These are phyloP conservation scores for Phoxinus dragarum DNA, from an alignment of 2,797 vertebrate genomes.

Conservation along the genomic window DNA sequence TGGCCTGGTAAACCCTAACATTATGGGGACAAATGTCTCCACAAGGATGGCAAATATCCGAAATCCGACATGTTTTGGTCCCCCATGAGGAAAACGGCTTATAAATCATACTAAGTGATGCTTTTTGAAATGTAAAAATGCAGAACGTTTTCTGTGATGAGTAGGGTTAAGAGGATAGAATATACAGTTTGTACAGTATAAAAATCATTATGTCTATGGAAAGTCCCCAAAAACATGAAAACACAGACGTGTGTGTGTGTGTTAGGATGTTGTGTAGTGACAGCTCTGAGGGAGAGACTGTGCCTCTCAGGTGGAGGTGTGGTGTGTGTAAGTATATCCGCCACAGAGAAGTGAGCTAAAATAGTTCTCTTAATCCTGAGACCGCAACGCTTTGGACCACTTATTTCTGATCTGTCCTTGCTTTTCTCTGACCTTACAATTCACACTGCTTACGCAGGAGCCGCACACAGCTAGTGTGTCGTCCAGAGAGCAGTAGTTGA, in stretches of 20 bases:
- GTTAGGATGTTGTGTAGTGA: slow-evolving; percentile 4
- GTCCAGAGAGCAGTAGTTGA: slow-evolving; percentile 43
- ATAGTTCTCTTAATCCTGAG: slow-evolving; percentile 44
- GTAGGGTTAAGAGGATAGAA: background rate
- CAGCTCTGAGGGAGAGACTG: slow-evolving; percentile 29
- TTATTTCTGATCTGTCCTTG: slow-evolving; percentile 32
- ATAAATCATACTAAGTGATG: background rate
- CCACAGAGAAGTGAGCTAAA: slow-evolving; percentile 44
- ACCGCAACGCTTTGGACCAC: slow-evolving; percentile 33
- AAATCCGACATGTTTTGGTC: background rate
- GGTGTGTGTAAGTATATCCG: slow-evolving; percentile 51
- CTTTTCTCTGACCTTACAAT: slow-evolving; percentile 44
- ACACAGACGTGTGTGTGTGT: background rate
- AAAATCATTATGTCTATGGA: too few species aligned
- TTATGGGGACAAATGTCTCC: too few species aligned
- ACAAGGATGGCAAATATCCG: too few species aligned
- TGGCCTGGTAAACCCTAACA: too few species aligned
- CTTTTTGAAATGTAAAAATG: background rate
- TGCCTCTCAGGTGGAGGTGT: slow-evolving; percentile 44
- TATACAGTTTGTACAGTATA: background rate
- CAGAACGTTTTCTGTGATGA: too few species aligned
- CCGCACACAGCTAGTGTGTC: background rate
- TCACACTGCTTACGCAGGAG: slow-evolving; percentile 31
- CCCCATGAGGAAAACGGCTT: background rate
- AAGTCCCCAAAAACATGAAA: too few species aligned